phyloP scores from a whole-genome alignment of 1,140 invertebrate species.

The Dendrolimus kikuchii region DNA sequence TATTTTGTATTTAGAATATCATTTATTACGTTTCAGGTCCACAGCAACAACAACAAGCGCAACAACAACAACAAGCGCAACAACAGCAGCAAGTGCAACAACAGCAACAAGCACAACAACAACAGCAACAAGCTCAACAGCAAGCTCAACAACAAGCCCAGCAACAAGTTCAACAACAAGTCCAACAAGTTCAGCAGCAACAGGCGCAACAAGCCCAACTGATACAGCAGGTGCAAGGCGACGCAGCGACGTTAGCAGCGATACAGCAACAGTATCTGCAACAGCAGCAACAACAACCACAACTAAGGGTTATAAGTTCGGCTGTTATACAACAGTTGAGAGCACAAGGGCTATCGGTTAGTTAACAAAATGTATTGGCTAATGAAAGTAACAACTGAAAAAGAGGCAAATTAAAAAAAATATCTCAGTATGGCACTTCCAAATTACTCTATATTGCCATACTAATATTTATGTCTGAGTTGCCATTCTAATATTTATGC shows the following conservation, averaged over 20 bases:
- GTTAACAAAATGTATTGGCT: conserved; percentile 12
- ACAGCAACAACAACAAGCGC: conserved; percentile 55
- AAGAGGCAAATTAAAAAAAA: no score
- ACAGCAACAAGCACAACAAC: conserved; percentile 38
- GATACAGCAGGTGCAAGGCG: conserved; percentile 50
- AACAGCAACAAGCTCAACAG: conserved; percentile 19
- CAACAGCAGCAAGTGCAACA: conserved; percentile 30
- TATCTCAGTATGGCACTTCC: no score
- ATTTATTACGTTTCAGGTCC: conserved; percentile 13
- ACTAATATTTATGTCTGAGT: no score
- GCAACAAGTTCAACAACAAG: conserved; percentile 31
- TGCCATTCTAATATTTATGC: no score
- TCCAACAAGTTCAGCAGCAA: conserved; percentile 14
- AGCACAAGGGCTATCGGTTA: conserved; percentile 64
- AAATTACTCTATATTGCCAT: no score
- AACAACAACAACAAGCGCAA: conserved; percentile 28
- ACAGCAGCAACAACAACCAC: conserved; percentile 72
- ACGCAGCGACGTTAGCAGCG: conserved; percentile 51
- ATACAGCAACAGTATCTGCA: conserved; percentile 69
- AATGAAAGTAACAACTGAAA: no score
- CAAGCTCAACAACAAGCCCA: conserved; percentile 18
- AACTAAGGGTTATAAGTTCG: conserved; percentile 66
- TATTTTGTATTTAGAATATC: no score
- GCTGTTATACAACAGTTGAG: conserved; percentile 68
- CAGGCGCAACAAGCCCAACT: conserved; percentile 40